These are phyloP conservation scores for Ophion ventricosus DNA, from an alignment of 2,888 invertebrate species.

Conservation along the genomic window DNA sequence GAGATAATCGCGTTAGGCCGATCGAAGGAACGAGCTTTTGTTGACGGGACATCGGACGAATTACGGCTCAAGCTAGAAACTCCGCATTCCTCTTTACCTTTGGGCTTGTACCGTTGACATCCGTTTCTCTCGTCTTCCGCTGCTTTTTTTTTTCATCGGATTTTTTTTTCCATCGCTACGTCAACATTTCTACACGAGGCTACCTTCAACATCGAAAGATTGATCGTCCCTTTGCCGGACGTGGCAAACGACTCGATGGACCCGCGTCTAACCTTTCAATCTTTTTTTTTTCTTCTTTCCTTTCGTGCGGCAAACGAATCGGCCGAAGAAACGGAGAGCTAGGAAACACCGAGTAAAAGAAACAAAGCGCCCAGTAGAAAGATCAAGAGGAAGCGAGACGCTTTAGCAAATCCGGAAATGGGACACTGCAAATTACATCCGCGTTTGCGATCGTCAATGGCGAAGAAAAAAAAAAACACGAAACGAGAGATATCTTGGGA, in stretches of 20 bases:
- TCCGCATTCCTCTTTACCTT: conserved; percentile 26
- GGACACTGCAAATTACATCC: conserved; percentile 58
- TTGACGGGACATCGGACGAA: conserved; percentile 7
- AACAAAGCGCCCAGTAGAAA: conserved; percentile 18
- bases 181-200: conserved; percentile 42
- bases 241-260: conserved; percentile 9
- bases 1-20: background rate
- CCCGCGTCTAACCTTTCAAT: background rate
- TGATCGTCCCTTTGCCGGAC: conserved; percentile 55
- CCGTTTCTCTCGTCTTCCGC: conserved; percentile 29
- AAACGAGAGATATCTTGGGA: conserved; percentile 27
- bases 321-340: conserved; percentile 39
- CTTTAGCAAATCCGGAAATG: conserved; percentile 56
- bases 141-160: conserved; percentile 6
- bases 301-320: conserved; percentile 48
- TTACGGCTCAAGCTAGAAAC: conserved; percentile 30
- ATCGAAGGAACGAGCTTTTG: background rate
- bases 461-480: conserved; percentile 33
- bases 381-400: background rate
- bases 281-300: conserved; percentile 1
- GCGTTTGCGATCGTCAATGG: background rate
- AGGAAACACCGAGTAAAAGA: conserved; percentile 52
- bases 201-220: conserved; percentile 56
- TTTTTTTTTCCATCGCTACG: conserved; percentile 8
- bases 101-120: background rate